These are phyloP conservation scores for Opisthograptis luteolata DNA, from an alignment of 2,888 invertebrate genomes.

Conservation along the genomic window DNA sequence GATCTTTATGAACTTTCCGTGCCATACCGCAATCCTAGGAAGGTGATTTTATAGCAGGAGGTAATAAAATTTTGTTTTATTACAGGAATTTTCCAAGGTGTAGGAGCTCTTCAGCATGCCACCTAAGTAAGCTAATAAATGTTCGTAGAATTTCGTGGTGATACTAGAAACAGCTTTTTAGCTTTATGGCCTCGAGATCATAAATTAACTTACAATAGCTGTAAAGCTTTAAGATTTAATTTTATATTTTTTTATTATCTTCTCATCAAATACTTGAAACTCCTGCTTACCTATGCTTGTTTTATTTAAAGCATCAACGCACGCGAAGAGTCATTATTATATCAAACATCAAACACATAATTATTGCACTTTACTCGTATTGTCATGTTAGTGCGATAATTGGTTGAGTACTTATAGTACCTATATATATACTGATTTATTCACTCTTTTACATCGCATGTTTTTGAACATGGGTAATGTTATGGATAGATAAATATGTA, in stretches of 20 bases:
- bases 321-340: conserved; percentile 12
- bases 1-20: conserved; percentile 19
- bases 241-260: conserved; percentile 6
- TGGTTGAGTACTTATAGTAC: neutral
- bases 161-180: conserved; percentile 19
- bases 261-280: conserved; percentile 3
- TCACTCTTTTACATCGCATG: neutral
- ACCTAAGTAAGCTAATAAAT: conserved; percentile 75
- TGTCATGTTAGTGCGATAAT: conserved; percentile 13
- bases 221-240: conserved; percentile 18
- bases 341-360: conserved; percentile 19
- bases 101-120: conserved; percentile 75
- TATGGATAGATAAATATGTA: neutral
- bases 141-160: conserved; percentile 38
- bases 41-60: conserved; percentile 12
- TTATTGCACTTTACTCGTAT: conserved; percentile 23
- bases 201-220: conserved; percentile 20
- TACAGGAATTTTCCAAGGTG: conserved; percentile 76
- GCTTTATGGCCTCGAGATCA: conserved; percentile 18
- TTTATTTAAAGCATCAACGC: conserved; percentile 13
- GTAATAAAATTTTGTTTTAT: conserved; percentile 65
- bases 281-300: conserved; percentile 1
- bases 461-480: neutral
- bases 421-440: neutral
- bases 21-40: conserved; percentile 6